Conservation (phyloP, 2,113 vertebrate genomes). For the Mirza zaza region DNA sequence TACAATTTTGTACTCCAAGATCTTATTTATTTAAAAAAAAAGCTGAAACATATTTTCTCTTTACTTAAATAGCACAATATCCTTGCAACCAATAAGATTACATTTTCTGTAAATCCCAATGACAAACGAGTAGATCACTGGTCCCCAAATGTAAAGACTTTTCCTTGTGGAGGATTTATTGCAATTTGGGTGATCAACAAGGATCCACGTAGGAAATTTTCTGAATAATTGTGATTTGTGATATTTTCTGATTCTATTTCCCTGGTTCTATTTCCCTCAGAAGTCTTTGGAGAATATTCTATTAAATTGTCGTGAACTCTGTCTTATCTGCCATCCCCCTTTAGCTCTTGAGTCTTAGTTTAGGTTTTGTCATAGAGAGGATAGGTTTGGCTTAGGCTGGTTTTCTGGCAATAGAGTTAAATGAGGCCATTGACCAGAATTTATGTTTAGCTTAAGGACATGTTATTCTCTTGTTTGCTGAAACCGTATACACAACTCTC, state of each 20-base stretch:
- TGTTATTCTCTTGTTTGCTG: not conserved
- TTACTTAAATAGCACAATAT: not conserved
- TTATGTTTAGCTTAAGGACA: slow-evolving; percentile 26
- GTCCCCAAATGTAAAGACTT: not conserved
- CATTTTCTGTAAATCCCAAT: not conserved
- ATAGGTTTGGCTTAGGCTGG: not conserved
- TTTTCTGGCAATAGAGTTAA: slow-evolving; percentile 39
- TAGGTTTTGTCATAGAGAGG: not conserved
- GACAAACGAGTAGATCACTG: not conserved
- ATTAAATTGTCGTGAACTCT: not conserved
- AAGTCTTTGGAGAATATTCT: not conserved
- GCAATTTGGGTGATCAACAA: not conserved
- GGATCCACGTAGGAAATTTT: not conserved
- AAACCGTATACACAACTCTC: slow-evolving; percentile 13
- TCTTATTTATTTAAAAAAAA: not conserved
- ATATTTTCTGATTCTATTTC: too few relatives aligned
- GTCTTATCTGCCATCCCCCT: not conserved
- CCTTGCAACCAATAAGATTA: not conserved
- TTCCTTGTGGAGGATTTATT: not conserved
- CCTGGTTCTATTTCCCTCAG: not conserved
- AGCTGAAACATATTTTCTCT: not conserved
- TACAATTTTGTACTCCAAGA: not conserved
- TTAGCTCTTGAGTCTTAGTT: slow-evolving; percentile 21
- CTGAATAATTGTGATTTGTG: not conserved
- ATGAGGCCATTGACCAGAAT: not conserved